A percentile compares a stretch with the other conserved stretches of the same genome.
phyloP scores from a whole-genome alignment of 2,797 vertebrate species.

The Synanceia verrucosa region DNA sequence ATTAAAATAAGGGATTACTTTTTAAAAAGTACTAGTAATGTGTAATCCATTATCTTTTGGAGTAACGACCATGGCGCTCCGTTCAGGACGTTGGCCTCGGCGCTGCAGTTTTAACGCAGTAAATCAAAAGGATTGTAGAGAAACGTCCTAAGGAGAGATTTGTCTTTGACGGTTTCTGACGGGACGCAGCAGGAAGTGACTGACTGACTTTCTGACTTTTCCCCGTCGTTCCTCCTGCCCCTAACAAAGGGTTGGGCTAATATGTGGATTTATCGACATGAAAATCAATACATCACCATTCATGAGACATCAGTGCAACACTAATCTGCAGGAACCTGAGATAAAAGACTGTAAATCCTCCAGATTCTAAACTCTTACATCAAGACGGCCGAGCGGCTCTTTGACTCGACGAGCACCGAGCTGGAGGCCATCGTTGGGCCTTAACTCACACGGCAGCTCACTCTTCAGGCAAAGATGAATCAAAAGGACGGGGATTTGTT shows the following conservation, averaged over 20 bases:
- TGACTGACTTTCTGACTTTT: slow-evolving; percentile 33
- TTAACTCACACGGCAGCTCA: slow-evolving; percentile 63
- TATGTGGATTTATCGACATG: slow-evolving; percentile 63
- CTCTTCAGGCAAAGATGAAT: slow-evolving; percentile 54
- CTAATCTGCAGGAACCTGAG: slow-evolving; percentile 54
- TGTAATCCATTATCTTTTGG: too few relatives aligned
- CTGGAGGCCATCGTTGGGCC: slow-evolving; percentile 61
- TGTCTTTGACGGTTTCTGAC: slow-evolving; percentile 59
- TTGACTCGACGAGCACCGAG: slow-evolving; percentile 63
- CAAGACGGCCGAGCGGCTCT: slow-evolving; percentile 26
- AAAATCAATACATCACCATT: slow-evolving; percentile 68
- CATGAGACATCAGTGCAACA: slow-evolving; percentile 35
- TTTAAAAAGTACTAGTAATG: too few relatives aligned
- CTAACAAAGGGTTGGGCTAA: slow-evolving; percentile 55
- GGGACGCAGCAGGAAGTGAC: slow-evolving; percentile 13
- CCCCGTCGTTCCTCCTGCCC: background rate
- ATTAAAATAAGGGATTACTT: too few relatives aligned
- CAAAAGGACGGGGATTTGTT: slow-evolving; percentile 67
- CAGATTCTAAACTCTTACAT: slow-evolving; percentile 50
- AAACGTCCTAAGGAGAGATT: slow-evolving; percentile 41
- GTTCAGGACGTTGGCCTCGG: slow-evolving; percentile 52
- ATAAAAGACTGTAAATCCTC: slow-evolving; percentile 69
- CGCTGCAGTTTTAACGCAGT: slow-evolving; percentile 52
- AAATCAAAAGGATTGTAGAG: slow-evolving; percentile 70
- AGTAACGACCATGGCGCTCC: slow-evolving; percentile 25